These are phyloP conservation scores for Panorpa germanica DNA, from an alignment of 2,888 invertebrate genomes.

Conservation along the genomic window DNA sequence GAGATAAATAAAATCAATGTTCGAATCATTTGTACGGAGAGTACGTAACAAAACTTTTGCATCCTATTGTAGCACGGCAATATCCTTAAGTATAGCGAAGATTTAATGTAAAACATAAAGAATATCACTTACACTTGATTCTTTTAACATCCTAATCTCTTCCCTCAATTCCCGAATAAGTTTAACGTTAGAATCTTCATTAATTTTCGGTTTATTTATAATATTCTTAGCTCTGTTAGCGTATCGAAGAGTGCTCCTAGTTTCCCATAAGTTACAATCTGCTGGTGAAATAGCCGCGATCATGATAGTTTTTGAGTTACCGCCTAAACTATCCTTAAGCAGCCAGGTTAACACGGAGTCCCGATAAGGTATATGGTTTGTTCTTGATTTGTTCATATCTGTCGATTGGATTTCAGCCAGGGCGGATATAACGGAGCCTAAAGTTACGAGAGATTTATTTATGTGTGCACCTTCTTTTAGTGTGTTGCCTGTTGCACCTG, in stretches of 20 bases:
- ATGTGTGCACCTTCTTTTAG: constrained; percentile 82
- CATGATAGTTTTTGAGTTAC: constrained; percentile 85
- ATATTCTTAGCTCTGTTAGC: constrained; percentile 83
- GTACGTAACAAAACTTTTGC: too few relatives aligned
- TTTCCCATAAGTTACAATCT: constrained; percentile 76
- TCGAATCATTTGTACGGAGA: too few relatives aligned
- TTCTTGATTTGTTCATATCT: constrained; percentile 25
- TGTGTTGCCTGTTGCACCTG: constrained; percentile 79
- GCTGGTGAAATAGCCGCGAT: constrained; percentile 68
- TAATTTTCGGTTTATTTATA: constrained; percentile 78
- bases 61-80: too few relatives aligned
- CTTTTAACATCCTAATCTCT: constrained; percentile 66
- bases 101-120: constrained; percentile 15
- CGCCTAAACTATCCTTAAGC: constrained; percentile 72
- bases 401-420: constrained; percentile 47
- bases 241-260: constrained; percentile 67
- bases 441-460: constrained; percentile 74
- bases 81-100: too few relatives aligned
- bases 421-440: constrained; percentile 75
- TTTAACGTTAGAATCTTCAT: constrained; percentile 78
- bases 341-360: constrained; percentile 81
- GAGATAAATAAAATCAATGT: not conserved
- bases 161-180: constrained; percentile 67
- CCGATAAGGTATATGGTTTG: constrained; percentile 67
- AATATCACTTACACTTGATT: constrained; percentile 49